Percentiles rank a stretch among this genome's conserved stretches.
phyloP scores from a whole-genome alignment of 2,888 invertebrate species.

The Cepaea hortensis region DNA sequence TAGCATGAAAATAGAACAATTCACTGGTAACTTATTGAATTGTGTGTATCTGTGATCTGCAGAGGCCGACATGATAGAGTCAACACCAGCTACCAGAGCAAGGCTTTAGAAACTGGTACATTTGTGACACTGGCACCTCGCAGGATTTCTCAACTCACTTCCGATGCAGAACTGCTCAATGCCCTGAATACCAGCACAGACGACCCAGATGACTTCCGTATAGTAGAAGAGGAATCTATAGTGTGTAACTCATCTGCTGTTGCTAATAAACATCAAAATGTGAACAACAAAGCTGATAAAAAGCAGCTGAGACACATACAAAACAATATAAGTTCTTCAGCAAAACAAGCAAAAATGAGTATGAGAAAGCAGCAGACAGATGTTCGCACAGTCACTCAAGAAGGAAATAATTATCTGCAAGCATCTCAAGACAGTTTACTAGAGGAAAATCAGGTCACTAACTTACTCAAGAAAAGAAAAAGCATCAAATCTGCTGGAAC shows the following conservation, averaged over 20 bases:
- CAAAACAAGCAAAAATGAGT: neutral
- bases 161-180: neutral
- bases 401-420: neutral
- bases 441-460: neutral
- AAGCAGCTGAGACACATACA: neutral
- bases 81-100: no score
- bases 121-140: neutral
- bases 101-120: neutral
- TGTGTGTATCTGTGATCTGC: neutral
- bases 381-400: neutral
- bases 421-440: neutral
- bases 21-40: no score
- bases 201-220: neutral
- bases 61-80: neutral
- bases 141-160: neutral
- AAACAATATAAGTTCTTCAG: neutral
- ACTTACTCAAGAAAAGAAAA: neutral
- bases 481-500: no score
- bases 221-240: neutral
- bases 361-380: neutral
- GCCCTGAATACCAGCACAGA: constrained; percentile 14
- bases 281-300: neutral
- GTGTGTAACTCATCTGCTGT: neutral
- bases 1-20: no score
- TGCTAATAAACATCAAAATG: neutral